phyloP scores from a whole-genome alignment of 2,797 vertebrate genomes.

The Momotus momota region DNA sequence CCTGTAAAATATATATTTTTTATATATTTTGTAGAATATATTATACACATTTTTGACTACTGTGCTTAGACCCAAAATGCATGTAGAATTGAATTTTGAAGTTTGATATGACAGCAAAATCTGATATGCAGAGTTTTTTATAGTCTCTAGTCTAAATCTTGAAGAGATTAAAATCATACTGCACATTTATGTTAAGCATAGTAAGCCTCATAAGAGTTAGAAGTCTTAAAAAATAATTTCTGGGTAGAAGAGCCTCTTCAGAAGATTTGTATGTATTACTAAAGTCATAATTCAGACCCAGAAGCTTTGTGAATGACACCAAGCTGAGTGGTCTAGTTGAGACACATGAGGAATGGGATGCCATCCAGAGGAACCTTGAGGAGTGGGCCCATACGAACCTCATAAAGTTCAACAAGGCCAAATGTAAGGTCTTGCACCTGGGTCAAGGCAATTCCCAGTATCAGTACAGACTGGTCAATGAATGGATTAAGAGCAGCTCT shows the following conservation, averaged over 20 bases:
- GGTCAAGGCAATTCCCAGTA: too few relatives aligned
- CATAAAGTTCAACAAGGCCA: too few relatives aligned
- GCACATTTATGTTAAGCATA: not conserved
- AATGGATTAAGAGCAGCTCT: too few relatives aligned
- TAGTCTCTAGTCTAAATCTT: not conserved
- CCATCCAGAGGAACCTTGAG: not conserved
- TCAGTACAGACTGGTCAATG: too few relatives aligned
- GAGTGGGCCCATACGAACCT: not conserved
- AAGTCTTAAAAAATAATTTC: not conserved
- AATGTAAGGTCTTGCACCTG: too few relatives aligned
- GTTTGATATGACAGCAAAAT: not conserved
- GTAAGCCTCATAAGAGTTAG: fast-evolving
- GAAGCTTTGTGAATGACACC: not conserved
- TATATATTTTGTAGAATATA: not conserved
- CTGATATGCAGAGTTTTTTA: not conserved
- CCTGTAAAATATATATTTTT: not conserved
- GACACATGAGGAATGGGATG: not conserved
- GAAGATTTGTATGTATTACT: not conserved
- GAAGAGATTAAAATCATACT: not conserved
- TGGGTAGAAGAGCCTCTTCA: not conserved
- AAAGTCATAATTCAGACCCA: not conserved
- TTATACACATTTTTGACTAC: not conserved
- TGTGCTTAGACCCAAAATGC: not conserved
- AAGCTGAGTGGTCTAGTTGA: not conserved
- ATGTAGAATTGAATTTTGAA: not conserved